phyloP scores from a whole-genome alignment of 35 echinoderm and acorn worm species.

The Ophiothrix spiculata region DNA sequence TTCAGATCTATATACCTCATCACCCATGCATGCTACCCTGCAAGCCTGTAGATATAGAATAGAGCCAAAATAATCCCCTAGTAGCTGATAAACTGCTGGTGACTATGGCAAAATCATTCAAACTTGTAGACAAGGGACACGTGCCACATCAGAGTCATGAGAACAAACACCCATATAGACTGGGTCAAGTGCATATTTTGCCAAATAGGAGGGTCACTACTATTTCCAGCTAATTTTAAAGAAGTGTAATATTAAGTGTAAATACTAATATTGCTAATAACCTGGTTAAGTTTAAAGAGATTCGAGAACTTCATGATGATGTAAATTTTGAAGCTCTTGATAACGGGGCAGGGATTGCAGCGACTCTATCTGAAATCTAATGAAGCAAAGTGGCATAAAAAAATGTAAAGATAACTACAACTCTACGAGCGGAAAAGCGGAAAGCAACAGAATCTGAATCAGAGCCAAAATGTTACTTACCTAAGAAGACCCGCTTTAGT shows the following conservation, averaged over 20 bases:
- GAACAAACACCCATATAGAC: conserved; percentile 23
- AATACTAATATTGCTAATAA: conserved; percentile 13
- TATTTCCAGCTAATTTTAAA: background rate
- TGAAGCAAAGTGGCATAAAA: conserved; percentile 44
- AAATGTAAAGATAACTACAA: conserved; percentile 23
- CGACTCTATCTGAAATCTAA: conserved; percentile 21
- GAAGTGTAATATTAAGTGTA: background rate
- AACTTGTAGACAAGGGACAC: background rate
- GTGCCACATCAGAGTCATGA: background rate
- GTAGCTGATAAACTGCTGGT: too few species aligned
- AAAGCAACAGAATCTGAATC: too few species aligned
- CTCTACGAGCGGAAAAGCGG: background rate
- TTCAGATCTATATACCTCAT: too few species aligned
- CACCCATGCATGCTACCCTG: too few species aligned
- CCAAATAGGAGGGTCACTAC: conserved; percentile 33
- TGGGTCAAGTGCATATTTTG: conserved; percentile 28
- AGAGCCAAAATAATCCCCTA: too few species aligned
- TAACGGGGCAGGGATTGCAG: conserved; percentile 57
- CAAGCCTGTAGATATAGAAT: too few species aligned
- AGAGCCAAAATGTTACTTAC: background rate
- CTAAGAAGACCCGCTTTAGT: background rate
- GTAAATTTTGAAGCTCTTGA: conserved; percentile 13
- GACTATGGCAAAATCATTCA: conserved; percentile 1
- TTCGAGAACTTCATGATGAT: background rate
- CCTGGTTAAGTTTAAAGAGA: background rate